phyloP scores from a whole-genome alignment of 2,797 vertebrate genomes.

The Melanotaenia pygmaea region DNA sequence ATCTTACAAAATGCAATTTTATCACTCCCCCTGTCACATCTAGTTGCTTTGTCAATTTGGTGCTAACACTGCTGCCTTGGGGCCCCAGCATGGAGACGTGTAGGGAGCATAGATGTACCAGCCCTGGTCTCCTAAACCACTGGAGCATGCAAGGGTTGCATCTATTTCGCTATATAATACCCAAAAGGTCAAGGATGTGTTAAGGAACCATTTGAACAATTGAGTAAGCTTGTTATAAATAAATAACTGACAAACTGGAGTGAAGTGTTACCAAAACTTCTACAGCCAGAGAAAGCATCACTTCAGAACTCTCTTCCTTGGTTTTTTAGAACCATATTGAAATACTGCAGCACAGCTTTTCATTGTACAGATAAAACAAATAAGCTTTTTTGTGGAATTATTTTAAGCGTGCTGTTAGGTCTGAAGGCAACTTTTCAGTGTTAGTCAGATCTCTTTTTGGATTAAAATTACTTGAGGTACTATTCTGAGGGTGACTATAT shows the following conservation, averaged over 20 bases:
- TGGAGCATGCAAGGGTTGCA: conserved; percentile 58
- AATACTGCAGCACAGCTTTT: background rate
- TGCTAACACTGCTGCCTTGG: conserved; percentile 69
- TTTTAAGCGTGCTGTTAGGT: too few relatives aligned
- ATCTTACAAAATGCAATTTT: conserved; percentile 81
- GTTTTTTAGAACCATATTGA: background rate
- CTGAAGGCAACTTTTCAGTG: background rate
- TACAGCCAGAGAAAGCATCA: background rate
- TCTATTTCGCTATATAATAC: conserved; percentile 52
- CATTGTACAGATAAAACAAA: background rate
- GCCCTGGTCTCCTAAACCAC: conserved; percentile 34
- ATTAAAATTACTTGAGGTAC: background rate
- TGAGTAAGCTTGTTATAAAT: conserved; percentile 30
- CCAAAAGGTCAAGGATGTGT: conserved; percentile 42
- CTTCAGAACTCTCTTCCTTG: background rate
- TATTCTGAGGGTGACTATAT: background rate
- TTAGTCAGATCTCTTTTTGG: background rate
- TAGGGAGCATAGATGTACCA: conserved; percentile 55
- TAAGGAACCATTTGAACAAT: conserved; percentile 16
- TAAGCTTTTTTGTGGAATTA: too few relatives aligned
- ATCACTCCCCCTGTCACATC: conserved; percentile 80
- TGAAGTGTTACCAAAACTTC: conserved; percentile 10
- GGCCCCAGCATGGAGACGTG: conserved; percentile 54
- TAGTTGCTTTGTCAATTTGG: conserved; percentile 82
- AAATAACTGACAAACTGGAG: conserved; percentile 1